Evolutionary conservation across 2,888 invertebrate genomes (phyloP).

Genomic region (Thymelicus lineola): DNA sequence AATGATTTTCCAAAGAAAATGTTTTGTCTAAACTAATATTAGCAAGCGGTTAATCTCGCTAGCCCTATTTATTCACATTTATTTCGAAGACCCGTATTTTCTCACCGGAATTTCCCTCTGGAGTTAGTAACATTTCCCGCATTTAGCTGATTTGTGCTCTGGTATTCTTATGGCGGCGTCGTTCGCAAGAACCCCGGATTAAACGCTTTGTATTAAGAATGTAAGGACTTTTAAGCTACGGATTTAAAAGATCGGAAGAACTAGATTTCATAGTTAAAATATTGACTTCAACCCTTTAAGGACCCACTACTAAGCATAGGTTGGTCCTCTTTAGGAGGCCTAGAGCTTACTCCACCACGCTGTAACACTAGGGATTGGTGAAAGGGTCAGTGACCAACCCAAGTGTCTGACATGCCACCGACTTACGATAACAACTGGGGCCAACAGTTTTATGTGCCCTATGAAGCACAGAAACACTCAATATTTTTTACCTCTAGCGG

Average conservation of each 20-base stretch:
- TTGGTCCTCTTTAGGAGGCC: too few relatives aligned
- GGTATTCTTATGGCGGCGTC: slow-evolving; percentile 30
- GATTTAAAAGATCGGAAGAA: background rate
- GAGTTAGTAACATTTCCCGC: slow-evolving; percentile 73
- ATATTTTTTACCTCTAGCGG: too few relatives aligned
- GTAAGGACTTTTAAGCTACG: background rate
- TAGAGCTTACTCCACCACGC: too few relatives aligned
- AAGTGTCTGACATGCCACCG: too few relatives aligned
- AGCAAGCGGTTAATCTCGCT: slow-evolving; percentile 75
- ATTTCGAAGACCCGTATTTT: slow-evolving; percentile 49
- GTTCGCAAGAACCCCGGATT: slow-evolving; percentile 17
- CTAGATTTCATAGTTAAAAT: background rate
- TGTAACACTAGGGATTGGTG: too few relatives aligned
- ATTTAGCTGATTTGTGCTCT: slow-evolving; percentile 75
- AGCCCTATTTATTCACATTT: slow-evolving; percentile 80
- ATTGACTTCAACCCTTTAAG: background rate
- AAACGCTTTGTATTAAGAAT: slow-evolving; percentile 17
- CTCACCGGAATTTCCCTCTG: slow-evolving; percentile 74
- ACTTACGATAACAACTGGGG: too few relatives aligned
- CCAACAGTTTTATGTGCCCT: too few relatives aligned
- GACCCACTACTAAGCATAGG: too few relatives aligned
- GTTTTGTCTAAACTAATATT: slow-evolving; percentile 44
- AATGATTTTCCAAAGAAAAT: background rate
- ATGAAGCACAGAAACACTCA: too few relatives aligned
- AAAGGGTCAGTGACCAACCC: too few relatives aligned